phyloP scores from a whole-genome alignment of 2,113 vertebrate species.

The Microcebus ravelobensis region DNA sequence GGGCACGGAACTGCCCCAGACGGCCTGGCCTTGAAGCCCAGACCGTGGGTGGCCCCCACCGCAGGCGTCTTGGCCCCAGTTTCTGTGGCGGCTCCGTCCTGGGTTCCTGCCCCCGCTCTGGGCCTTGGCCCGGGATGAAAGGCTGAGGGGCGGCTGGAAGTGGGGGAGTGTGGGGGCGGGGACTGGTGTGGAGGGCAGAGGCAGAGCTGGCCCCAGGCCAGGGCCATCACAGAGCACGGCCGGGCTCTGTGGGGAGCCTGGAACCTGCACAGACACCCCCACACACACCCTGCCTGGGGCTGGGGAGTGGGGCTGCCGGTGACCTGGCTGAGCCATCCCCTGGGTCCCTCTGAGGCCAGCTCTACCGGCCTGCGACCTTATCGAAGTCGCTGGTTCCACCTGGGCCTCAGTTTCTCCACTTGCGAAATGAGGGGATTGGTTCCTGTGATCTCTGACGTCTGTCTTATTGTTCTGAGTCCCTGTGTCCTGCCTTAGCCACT shows the following conservation, averaged over 20 bases:
- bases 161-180: neutral
- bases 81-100: neutral
- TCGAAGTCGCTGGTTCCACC: neutral
- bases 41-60: slow-evolving; percentile 47
- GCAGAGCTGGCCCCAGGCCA: neutral
- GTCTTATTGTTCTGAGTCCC: no score
- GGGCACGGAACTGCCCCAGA: neutral
- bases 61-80: neutral
- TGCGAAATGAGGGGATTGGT: neutral
- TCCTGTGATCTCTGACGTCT: rapidly evolving
- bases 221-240: neutral
- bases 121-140: slow-evolving; percentile 65
- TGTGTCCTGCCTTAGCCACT: rapidly evolving
- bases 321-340: neutral
- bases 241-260: neutral
- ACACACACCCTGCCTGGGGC: no score
- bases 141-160: neutral
- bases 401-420: neutral
- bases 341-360: neutral
- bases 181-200: neutral
- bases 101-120: neutral
- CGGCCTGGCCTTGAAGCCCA: neutral
- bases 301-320: neutral
- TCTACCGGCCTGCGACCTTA: rapidly evolving
- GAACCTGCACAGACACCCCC: neutral